Base-by-base conservation (phyloP, 1,140 invertebrate species). In the Heliconius himera region DNA sequence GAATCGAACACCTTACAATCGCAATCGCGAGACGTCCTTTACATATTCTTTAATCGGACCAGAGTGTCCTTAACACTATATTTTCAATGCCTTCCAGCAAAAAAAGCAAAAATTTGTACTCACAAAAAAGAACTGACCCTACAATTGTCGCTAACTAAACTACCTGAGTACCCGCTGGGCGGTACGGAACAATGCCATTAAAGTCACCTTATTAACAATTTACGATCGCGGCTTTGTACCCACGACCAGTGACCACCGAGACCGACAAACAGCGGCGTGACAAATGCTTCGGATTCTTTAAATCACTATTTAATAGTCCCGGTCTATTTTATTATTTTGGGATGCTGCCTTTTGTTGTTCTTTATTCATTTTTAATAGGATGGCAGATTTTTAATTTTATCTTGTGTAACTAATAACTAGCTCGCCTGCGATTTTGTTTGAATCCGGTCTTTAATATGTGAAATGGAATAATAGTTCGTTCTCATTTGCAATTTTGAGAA, bases 171-270 rank as follows among this genome's bases (percentile, higher is more conserved):
- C 82, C 79, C 74, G 76, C 82, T 76, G 78, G 49, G 49, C 49
- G 18, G 49, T 51, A 51, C 11, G 80, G 74, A 70, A 78, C 74
- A 72, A 41, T 54, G 71, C 75, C 70, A 81, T 81, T 81, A 81
- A 81, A 81, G 81, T 38, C 85, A 85, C 81, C 85, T 89, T 83
- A 85, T 88, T 86, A 86, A 79, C 76, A 83, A 87, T 88, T 88
- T 88, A 87, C 81, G 80, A 76, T 22, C 77, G 41, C 70, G 51
- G 51, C 82, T 86, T 86, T 85, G 82, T 83, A 66, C 16, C 60
- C 11, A 66, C 60, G 78, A 74, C 46, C 49, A 18, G 49, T 51
- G 16, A 51, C 49, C 49, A 51, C 49, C 18, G 49, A 51, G 16
- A 54, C 78, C 75, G 74, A 75, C 76, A 13, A 70, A 70, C 78